A percentile compares a stretch with the other conserved stretches of the same genome.
Evolutionary conservation across 1,140 invertebrate species (phyloP).

Genomic region (Drosophila punjabiensis): DNA sequence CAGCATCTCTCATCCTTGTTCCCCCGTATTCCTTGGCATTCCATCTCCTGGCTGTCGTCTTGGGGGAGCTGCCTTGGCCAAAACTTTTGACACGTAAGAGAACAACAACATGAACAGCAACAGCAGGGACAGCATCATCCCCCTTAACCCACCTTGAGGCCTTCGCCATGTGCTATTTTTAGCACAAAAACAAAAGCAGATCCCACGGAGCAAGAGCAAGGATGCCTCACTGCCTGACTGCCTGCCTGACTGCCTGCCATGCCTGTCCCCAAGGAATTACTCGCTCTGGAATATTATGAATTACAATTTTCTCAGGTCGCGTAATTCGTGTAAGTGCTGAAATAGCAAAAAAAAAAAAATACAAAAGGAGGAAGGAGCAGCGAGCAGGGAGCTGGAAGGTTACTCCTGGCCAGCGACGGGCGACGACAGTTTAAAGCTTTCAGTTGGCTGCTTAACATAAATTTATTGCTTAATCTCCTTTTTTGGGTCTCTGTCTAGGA

Average conservation of each 20-base stretch:
- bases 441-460: constrained; percentile 61
- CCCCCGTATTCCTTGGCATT: constrained; percentile 12
- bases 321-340: constrained; percentile 73
- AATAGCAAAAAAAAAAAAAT: constrained; percentile 26
- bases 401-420: constrained; percentile 41
- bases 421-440: constrained; percentile 67
- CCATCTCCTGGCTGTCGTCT: constrained; percentile 21
- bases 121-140: neutral
- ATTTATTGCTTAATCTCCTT: constrained; percentile 71
- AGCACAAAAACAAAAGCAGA: constrained; percentile 41
- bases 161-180: constrained; percentile 38
- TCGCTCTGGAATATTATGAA: constrained; percentile 70
- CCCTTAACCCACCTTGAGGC: constrained; percentile 41
- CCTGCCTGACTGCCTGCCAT: neutral
- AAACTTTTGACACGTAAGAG: constrained; percentile 50
- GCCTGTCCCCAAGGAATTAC: constrained; percentile 41
- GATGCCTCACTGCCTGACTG: neutral
- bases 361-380: neutral
- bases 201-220: constrained; percentile 26
- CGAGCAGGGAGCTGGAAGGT: constrained; percentile 5
- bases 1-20: constrained; percentile 4
- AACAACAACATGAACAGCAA: constrained; percentile 4
- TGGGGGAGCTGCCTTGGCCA: constrained; percentile 37
- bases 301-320: constrained; percentile 72
- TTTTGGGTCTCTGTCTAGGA: constrained; percentile 28